Percentiles rank a stretch among this genome's conserved stretches.
Evolutionary conservation across 1,140 invertebrate genomes (phyloP).

Genomic region (Brachionus calyciflorus): DNA sequence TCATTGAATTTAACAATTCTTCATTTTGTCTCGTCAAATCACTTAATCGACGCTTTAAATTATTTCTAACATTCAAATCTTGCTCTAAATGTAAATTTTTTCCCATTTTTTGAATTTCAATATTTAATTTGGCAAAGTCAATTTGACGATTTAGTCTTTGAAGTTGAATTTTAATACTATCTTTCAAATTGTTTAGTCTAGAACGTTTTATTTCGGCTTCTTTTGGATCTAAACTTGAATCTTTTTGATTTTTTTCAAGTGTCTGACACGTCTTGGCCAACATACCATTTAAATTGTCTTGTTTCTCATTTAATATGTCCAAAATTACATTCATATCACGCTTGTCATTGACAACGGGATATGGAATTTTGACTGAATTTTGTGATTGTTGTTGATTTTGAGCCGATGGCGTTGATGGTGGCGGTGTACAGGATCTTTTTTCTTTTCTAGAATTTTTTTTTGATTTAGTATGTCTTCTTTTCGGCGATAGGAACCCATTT

Average conservation of each 20-base stretch:
- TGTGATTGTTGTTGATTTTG: too few relatives aligned
- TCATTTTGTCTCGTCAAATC: not conserved
- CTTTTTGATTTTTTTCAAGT: not conserved
- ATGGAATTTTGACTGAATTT: not conserved
- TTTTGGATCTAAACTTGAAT: not conserved
- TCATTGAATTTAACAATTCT: conserved; percentile 1
- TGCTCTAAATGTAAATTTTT: not conserved
- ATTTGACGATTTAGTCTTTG: conserved; percentile 1
- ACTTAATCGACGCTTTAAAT: not conserved
- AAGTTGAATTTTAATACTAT: conserved; percentile 25
- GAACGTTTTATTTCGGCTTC: not conserved
- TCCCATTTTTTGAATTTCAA: not conserved
- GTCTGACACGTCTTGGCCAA: not conserved
- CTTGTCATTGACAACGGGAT: conserved; percentile 42
- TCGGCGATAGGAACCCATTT: not conserved
- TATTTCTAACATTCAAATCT: not conserved
- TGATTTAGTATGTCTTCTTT: not conserved
- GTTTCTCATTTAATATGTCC: conserved; percentile 35
- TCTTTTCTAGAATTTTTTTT: not conserved
- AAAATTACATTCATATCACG: not conserved
- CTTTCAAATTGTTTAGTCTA: conserved; percentile 8
- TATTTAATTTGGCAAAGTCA: conserved; percentile 23
- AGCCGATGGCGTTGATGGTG: not conserved
- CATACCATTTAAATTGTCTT: conserved; percentile 4
- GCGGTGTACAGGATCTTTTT: not conserved